These are phyloP conservation scores for Drosophila pectinifera DNA, from an alignment of 1,140 invertebrate genomes.

Conservation along the genomic window DNA sequence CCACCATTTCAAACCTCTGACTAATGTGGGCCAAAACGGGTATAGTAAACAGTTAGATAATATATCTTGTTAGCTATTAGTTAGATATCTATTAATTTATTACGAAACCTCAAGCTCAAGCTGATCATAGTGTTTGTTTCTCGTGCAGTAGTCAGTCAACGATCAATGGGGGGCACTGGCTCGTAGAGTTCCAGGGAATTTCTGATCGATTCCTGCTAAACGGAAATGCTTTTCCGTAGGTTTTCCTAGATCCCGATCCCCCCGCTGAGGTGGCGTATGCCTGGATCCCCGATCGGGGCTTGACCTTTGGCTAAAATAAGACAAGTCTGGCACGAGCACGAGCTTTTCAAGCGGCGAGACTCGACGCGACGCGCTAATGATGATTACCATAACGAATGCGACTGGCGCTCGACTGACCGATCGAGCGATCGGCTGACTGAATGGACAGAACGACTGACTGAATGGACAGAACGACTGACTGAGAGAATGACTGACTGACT, in stretches of 20 bases:
- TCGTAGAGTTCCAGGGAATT: slow-evolving; percentile 33
- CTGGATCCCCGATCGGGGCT: slow-evolving; percentile 42
- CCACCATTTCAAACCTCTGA: too few species aligned
- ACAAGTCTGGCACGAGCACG: slow-evolving; percentile 54
- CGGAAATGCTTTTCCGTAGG: slow-evolving; percentile 66
- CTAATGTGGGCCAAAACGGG: too few species aligned
- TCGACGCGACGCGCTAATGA: slow-evolving; percentile 56
- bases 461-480: slow-evolving; percentile 4
- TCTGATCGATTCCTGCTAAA: slow-evolving; percentile 51
- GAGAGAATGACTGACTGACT: slow-evolving; percentile 10
- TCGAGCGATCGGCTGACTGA: slow-evolving; percentile 23
- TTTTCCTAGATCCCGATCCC: slow-evolving; percentile 23
- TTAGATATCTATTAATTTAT: neutral
- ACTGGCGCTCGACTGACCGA: slow-evolving; percentile 48
- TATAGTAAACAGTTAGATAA: neutral
- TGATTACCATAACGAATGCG: slow-evolving; percentile 76
- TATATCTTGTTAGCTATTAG: too few species aligned
- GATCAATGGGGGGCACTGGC: slow-evolving; percentile 23
- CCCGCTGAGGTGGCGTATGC: slow-evolving; percentile 47
- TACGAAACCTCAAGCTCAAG: too few species aligned
- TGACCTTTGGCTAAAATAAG: slow-evolving; percentile 76
- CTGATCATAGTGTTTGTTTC: neutral
- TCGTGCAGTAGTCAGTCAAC: slow-evolving; percentile 47
- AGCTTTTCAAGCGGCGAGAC: neutral
- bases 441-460: slow-evolving; percentile 11